Evolutionary conservation across 2,888 invertebrate genomes (phyloP).

Genomic region (Coronaproctus castanopsis): DNA sequence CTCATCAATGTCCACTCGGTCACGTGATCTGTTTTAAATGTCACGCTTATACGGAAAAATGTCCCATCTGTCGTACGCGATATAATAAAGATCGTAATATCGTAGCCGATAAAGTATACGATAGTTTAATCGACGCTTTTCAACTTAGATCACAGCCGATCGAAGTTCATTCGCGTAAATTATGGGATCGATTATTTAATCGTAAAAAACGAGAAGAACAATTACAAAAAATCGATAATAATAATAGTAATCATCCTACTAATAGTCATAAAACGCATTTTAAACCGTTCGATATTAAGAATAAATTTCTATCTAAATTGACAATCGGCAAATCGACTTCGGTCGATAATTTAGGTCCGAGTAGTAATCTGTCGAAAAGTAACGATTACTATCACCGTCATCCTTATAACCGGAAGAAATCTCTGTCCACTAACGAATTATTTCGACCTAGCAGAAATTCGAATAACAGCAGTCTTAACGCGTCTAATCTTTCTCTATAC

Average conservation of each 20-base stretch:
- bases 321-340: constrained; percentile 19
- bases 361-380: neutral
- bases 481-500: neutral
- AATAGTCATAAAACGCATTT: neutral
- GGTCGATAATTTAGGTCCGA: constrained; percentile 15
- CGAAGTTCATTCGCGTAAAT: constrained; percentile 14
- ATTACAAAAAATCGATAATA: neutral
- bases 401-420: constrained; percentile 6
- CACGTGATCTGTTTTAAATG: constrained; percentile 31
- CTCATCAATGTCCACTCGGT: constrained; percentile 31
- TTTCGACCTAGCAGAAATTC: neutral
- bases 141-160: constrained; percentile 14
- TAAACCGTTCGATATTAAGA: constrained; percentile 13
- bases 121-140: constrained; percentile 17
- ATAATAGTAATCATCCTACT: constrained; percentile 6
- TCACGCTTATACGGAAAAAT: constrained; percentile 28
- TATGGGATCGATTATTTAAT: constrained; percentile 15
- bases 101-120: constrained; percentile 25
- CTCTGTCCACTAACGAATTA: constrained; percentile 11
- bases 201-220: constrained; percentile 14
- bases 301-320: constrained; percentile 17
- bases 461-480: neutral
- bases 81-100: constrained; percentile 28
- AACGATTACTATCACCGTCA: too few relatives aligned
- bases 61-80: constrained; percentile 29